A percentile compares a stretch with the other conserved stretches of the same genome.
phyloP scores from a whole-genome alignment of 2,113 vertebrate species.

The Macaca nemestrina region DNA sequence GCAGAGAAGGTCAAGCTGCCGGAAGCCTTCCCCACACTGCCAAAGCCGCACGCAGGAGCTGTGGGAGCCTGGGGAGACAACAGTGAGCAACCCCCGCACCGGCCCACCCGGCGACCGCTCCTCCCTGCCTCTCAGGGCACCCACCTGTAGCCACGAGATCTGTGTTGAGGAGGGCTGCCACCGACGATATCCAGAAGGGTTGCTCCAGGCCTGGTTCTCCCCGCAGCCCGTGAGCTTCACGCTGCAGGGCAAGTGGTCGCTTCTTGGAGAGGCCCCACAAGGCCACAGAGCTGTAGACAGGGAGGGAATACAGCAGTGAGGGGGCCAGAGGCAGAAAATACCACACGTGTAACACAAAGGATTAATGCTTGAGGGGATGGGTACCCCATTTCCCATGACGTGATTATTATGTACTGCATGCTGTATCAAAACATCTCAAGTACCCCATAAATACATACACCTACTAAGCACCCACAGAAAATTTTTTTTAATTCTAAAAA shows the following conservation, averaged over 20 bases:
- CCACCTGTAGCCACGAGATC: slow-evolving; percentile 93
- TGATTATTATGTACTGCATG: too few relatives aligned
- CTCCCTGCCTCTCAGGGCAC: background rate
- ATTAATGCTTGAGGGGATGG: too few relatives aligned
- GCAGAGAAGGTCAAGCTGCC: slow-evolving; percentile 89
- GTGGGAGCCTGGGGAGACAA: slow-evolving; percentile 90
- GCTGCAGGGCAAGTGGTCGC: slow-evolving; percentile 90
- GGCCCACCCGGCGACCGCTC: rapidly evolving
- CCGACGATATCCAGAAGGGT: slow-evolving; percentile 91
- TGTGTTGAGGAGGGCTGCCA: slow-evolving; percentile 91
- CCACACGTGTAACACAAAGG: too few relatives aligned
- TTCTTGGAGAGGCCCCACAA: slow-evolving; percentile 97
- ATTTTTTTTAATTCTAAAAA: too few relatives aligned
- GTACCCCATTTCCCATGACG: too few relatives aligned
- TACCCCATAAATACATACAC: too few relatives aligned
- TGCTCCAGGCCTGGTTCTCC: slow-evolving; percentile 88
- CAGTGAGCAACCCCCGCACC: background rate
- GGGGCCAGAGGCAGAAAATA: background rate
- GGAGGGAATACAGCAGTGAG: background rate
- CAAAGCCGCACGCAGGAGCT: slow-evolving; percentile 90
- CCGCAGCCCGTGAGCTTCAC: slow-evolving; percentile 88
- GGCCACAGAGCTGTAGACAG: slow-evolving; percentile 87
- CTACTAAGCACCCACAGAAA: too few relatives aligned
- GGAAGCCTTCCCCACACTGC: slow-evolving; percentile 91
- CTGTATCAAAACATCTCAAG: too few relatives aligned